Base-by-base conservation (phyloP, 2,888 invertebrate genomes). In the Athrips mouffetella region DNA sequence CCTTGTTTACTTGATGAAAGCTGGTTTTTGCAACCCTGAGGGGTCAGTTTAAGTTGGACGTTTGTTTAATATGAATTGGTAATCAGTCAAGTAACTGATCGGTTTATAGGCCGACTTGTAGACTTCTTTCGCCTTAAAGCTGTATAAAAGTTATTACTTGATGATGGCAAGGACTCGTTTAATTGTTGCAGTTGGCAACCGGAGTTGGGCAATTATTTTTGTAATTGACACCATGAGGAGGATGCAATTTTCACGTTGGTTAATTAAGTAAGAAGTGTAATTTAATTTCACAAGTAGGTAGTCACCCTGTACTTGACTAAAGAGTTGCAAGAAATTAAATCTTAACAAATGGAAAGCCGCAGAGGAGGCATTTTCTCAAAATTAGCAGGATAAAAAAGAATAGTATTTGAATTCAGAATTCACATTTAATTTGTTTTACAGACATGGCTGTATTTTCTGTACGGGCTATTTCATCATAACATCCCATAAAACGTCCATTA, bases 21-120 rank as follows among this genome's bases (percentile, higher is more conserved):
- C 27, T 29, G 11, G 21, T 39, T 39, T 31, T 52, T 46, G 25
- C 35, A 16, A 16, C 48, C 53, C 50, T 53, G 47, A 44, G 23
- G 54, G 59, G 52, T 61, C 67, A 53, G 35, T 40, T 54, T 51
- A 56, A 41, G 56, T 47, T 67, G 59, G 70, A 35, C 47, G 42
- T 52, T 66, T 58, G 60, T 59, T 52, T 62, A 63, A 51, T 60
- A 62, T 67, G 65, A 69, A 69, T 69, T 65, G 67, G 59, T 59
- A 65, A 66, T 63, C 55, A 60, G 54, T 63, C 53, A 59, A 40
- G n/a, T 44, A 49, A 46, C 45, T 53, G 54, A 52, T 45, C 58
- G 55, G 45, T 66, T 61, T 63, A 66, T 58, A 53, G 58, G 48
- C 13, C 35, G 21, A 31, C 39, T 35, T 49, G 47, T 35, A 51